Evolutionary conservation across 2,113 vertebrate genomes (phyloP).

Genomic region (Vulpes ferrilata): DNA sequence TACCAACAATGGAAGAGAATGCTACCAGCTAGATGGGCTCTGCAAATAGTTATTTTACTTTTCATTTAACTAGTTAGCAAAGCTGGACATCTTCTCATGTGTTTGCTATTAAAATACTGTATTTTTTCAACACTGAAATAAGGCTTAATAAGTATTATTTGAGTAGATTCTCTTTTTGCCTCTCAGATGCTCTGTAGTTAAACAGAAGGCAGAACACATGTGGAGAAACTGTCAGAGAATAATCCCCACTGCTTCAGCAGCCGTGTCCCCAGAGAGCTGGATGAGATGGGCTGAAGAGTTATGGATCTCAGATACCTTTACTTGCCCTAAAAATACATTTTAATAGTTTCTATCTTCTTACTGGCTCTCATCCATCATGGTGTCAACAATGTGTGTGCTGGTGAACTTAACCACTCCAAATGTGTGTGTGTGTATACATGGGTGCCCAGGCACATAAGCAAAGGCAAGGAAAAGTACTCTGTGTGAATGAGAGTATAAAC

Average conservation of each 20-base stretch:
- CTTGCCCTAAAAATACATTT: conserved; percentile 23
- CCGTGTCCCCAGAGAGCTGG: background rate
- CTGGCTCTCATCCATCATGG: background rate
- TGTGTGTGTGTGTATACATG: accelerated
- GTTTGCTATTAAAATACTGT: background rate
- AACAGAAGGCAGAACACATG: background rate
- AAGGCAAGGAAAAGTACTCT: background rate
- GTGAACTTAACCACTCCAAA: background rate
- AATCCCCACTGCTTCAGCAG: background rate
- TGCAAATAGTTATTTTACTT: conserved; percentile 19
- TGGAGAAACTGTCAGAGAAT: background rate
- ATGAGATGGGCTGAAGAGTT: background rate
- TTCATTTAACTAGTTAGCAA: conserved; percentile 47
- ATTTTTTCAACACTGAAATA: background rate
- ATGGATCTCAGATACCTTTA: background rate
- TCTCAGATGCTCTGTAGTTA: conserved; percentile 12
- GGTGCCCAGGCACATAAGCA: background rate
- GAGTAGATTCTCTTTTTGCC: background rate
- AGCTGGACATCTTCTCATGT: background rate
- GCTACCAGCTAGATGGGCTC: background rate
- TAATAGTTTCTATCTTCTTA: conserved; percentile 20
- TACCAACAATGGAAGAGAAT: background rate
- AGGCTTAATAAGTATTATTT: background rate
- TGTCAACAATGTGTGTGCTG: background rate
- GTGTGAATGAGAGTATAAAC: background rate